Base-by-base conservation (phyloP, 1,140 invertebrate genomes). In the Nixonia krombeini region DNA sequence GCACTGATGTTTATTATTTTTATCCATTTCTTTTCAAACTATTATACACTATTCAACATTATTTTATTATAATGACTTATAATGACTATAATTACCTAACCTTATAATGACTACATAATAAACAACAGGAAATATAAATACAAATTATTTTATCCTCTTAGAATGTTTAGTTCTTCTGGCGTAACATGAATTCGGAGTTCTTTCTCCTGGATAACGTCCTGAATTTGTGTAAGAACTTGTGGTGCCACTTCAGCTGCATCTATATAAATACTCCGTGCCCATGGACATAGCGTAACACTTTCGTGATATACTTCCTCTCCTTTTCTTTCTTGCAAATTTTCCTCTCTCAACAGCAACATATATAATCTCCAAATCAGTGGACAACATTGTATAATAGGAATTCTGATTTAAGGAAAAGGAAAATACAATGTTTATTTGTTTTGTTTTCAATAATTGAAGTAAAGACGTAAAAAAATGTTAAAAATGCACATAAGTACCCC, bases 151-250 rank as follows among this genome's bases (percentile, higher is more conserved):
- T 72, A 84, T 64, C 77, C 82, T 58, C 89, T 81, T 12, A 92
- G 76, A 45, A 91, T 88, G 63, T 90, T 87, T 16, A 92, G 81
- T 76, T 92, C 91, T 75, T 92, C 91, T 1, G 90, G 89, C 3
- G 90, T 87, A 0, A 91, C 88, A 70, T 91, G 91, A 28, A 91
- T 84, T 56, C 91, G 78, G 4, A 92, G 73, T 73, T 91, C 88
- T 78, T 92, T 92, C 70, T 92, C 91, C 3, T 88, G 87, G 50
- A 92, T 87, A 0, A 92, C 78, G 75, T 92, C 91, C 73, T 91
- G 90, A 52, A 92, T 86, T 75, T 90, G 87, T 0, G 86, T 79
- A 9, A 87, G 47, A 52, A 85, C 70, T 78, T 86, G 85, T 7
- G 86, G 87, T 4, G 87, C 76, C 28, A 87, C 62, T 72, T 86